These are phyloP conservation scores for Clarias platycephalus DNA, from an alignment of 2,797 vertebrate species.

Conservation along the genomic window DNA sequence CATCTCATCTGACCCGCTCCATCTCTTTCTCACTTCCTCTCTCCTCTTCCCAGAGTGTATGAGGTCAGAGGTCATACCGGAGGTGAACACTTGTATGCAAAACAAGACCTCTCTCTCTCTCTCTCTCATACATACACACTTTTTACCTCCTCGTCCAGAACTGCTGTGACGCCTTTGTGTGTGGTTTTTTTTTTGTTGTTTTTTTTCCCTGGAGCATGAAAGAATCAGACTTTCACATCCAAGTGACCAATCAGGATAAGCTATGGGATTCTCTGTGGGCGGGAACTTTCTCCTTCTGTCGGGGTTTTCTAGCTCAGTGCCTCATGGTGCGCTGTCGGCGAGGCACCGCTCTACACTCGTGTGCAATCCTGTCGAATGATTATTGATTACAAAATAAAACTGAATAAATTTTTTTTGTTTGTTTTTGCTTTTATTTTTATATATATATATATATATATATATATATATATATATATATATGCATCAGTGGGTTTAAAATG, in stretches of 20 bases:
- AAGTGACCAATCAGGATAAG: slow-evolving; percentile 38
- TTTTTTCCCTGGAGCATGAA: neutral
- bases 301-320: slow-evolving; percentile 42
- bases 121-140: neutral
- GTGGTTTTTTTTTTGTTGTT: too few relatives aligned
- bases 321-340: slow-evolving; percentile 42
- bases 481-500: neutral
- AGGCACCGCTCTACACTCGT: slow-evolving; percentile 30
- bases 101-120: neutral
- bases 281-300: slow-evolving; percentile 23
- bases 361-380: slow-evolving; percentile 43
- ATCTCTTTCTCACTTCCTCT: neutral
- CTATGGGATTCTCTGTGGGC: slow-evolving; percentile 14
- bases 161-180: slow-evolving; percentile 1
- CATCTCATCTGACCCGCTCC: slow-evolving; percentile 5
- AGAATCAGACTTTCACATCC: neutral
- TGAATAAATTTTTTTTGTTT: neutral
- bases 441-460: neutral
- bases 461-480: neutral
- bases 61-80: slow-evolving; percentile 22
- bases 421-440: slow-evolving; percentile 23
- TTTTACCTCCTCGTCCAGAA: slow-evolving; percentile 29
- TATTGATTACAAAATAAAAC: slow-evolving; percentile 24
- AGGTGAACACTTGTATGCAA: slow-evolving; percentile 4
- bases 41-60: slow-evolving; percentile 17